Evolutionary conservation across 2,888 invertebrate species (phyloP), one percentile per base, ranked within the genome.

Genomic region (Mesorhabditis spiculigera): DNA sequence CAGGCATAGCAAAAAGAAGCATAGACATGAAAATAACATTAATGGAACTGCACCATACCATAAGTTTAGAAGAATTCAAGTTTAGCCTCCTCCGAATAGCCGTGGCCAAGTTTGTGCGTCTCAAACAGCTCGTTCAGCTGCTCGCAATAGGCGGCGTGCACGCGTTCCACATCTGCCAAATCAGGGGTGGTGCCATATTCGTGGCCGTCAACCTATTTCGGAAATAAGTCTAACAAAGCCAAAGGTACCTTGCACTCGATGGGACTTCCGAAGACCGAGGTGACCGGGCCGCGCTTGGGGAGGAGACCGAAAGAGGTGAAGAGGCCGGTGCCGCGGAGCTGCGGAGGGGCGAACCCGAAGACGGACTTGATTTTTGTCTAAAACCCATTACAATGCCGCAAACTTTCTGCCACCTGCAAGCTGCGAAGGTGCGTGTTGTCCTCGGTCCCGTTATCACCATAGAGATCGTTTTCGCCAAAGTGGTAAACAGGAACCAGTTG

Each of bases 261-360:
- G 1, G 81, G 79, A n/a, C 68, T 73, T 28, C 81, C 81, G 4
- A 81, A 68, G 64, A 96, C 93, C 81, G 93, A 92, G 28, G 91
- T 90, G 63, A 96, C 90, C 0, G 92, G 92, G 73, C 89, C 71
- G 61, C 78, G 70, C 68, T 66, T 73, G 0, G 96, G 95, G 68
- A 96, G 87, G 5, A 94, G 86, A 0, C 95, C 96, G 85, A 92
- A 92, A 86, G 95, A 94, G 45, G 74, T 78, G 85, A 96, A 93
- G 72, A 95, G 88, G 4, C 95, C 95, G 50, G 95, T 88, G 0
- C 89, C 89, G 66, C 85, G 80, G 68, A 88, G 86, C 5, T 88
- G 65, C 5, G 87, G 87, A 2, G 86, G 86, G 10, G 87, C 86
- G 72, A 87, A 86, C 41, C 87, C 87, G 42, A 82, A 72, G 5